Evolutionary conservation across 2,797 vertebrate genomes (phyloP), one percentile per base, ranked within the genome.

Genomic region (Crenuchus spilurus): DNA sequence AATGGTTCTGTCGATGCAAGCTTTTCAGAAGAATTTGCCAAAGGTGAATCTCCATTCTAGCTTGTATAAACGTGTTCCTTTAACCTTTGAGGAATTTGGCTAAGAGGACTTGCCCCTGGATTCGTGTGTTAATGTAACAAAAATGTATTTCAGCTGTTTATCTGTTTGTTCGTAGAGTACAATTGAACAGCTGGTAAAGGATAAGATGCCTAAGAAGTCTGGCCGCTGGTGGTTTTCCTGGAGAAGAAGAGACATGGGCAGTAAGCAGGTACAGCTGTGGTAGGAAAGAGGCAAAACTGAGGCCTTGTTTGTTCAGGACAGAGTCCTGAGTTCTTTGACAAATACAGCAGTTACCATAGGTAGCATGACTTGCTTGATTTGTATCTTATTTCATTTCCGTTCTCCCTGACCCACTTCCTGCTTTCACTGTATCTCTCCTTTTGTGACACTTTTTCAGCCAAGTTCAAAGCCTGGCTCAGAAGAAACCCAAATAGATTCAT

Each of bases 171-270:
- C 80, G 14, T 80, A 99, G 98, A 94, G 84, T 74, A 85, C 94
- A 0, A 75, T 98, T 1, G 88, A 97, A 1, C 88, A 79, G 52
- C 85, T 99, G 80, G 88, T 96, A 76, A 96, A 95, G 76, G 94
- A 97, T 86, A 97, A 96, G 82, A 98, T 97, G 96, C 91, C 94
- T 20, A 95, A 95, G 83, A 98, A 93, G 86, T 91, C 93, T 70
- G 94, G 94, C 41, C 92, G 94, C 54, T 97, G 94, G 95, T 99
- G 96, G 97, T 96, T 97, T 79, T 96, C 95, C 68, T 97, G 97
- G 96, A 87, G 92, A 75, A 92, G 93, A 68, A 94, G 84, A 87
- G 92, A 96, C 72, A 87, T 93, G 74, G 83, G 87, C 2, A 85
- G 16, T 0, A 90, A 88, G 52, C 88, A 92, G 92, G 95, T 97